Evolutionary conservation across 1,140 invertebrate genomes (phyloP), one percentile per base, ranked within the genome.

Genomic region (Harlomillsia oculata): DNA sequence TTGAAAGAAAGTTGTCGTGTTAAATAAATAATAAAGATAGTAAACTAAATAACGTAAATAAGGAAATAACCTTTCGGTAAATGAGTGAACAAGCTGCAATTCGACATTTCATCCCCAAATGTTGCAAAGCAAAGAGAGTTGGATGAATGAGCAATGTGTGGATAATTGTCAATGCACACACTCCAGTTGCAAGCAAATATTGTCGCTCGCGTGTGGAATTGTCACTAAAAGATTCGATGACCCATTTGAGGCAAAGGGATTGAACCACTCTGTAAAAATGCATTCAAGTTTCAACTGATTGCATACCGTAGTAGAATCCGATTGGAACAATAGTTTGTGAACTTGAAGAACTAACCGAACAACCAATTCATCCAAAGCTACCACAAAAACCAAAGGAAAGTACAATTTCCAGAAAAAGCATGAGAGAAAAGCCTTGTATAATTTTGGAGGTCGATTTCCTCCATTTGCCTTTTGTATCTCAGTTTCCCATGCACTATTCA

Each of bases 41-140:
- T n/a, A n/a, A 34, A 34, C 32, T n/a, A 34, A 9, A 8, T 34
- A n/a, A 11, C 13, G 18, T 13, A 21, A 25, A 46, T 16, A 13
- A 18, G 25, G 4, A 2, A 53, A 14, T 50, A 23, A 86, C 82
- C 79, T 90, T 91, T 69, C 84, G 79, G 70, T 89, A 92, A 58
- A 91, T 81, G 30, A 90, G 73, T 0, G 84, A 82, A 63, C 81
- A 84, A 67, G 83, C 81, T 3, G 85, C 82, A 36, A 89, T 77
- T 58, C 85, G 76, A 60, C 87, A 78, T 71, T 85, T 82, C 79
- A 90, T 84, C 26, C 87, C 86, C 61, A 84, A 75, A 63, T 85
- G 82, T 11, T 50, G 39, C n/a, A 56, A 23, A 2, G 34, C 53
- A 48, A 65, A 65, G 14, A 57, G 50, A 1, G 52, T 51, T 1